Evolutionary conservation across 2,888 invertebrate species (phyloP), one percentile per base, ranked within the genome.

Genomic region (Psylliodes chrysocephalus): DNA sequence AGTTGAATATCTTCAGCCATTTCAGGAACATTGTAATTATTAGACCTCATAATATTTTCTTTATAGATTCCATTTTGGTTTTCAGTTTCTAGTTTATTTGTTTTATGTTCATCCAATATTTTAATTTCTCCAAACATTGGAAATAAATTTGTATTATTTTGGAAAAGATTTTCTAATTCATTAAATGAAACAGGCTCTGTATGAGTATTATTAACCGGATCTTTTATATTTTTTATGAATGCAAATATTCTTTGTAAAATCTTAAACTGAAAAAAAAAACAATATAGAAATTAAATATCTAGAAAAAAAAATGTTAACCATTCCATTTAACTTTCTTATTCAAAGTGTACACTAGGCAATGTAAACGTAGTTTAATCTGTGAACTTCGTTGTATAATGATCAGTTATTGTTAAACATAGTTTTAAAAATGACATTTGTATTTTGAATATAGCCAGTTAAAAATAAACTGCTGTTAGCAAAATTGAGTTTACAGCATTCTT

Each of bases 191-290:
- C 60, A 6, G 25, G 10, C 60, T 54, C 52, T 18, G 19, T 40
- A 8, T 12, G 38, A 14, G 67, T 54, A 38, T 70, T 55, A 42
- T 44, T 18, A 51, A 46, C 49, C 38, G 60, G 65, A 40, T 63
- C 55, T 42, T 63, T 56, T 46, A 65, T 64, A n/a, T 56, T 54
- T 46, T 61, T 59, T n/a, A 75, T 68, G 59, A 60, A 71, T 42
- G 42, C 51, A 65, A 73, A 76, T 60, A 73, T 72, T 52, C 68
- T 68, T 15, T 69, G 67, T 17, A 76, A 64, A 52, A 76, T 73
- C 22, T 61, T 56, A 6, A 73, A 51, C 74, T 75, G 22, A 25
- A 72, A 71, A 68, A 33, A 28, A 53, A 35, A n/a, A n/a, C n/a
- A n/a, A 19, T 5, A n/a, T 17, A 53, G 2, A 51, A 42, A 18